Percentiles rank a stretch among this genome's conserved stretches.
phyloP scores from a whole-genome alignment of 2,888 invertebrate genomes.

The Gari tellinella region DNA sequence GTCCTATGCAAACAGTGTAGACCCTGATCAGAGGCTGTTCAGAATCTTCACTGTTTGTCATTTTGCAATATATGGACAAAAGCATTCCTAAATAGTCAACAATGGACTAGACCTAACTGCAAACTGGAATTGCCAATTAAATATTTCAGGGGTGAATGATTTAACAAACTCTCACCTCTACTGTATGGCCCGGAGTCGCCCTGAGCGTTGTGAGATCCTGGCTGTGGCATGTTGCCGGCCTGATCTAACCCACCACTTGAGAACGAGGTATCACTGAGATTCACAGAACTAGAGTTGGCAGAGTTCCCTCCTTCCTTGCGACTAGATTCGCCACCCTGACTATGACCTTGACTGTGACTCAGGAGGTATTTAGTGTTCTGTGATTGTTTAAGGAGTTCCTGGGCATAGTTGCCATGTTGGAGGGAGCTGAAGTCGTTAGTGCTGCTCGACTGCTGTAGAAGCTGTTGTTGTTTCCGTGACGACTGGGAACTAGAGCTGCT shows the following conservation, averaged over 20 bases:
- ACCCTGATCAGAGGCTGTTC: too few species aligned
- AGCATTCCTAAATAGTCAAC: too few species aligned
- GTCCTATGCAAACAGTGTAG: too few species aligned
- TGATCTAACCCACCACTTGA: constrained; percentile 71
- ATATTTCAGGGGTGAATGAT: too few species aligned
- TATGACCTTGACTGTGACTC: constrained; percentile 26
- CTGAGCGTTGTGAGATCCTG: constrained; percentile 4
- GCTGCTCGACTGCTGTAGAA: constrained; percentile 24
- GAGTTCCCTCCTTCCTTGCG: constrained; percentile 54
- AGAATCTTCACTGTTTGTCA: too few species aligned
- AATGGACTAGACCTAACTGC: too few species aligned
- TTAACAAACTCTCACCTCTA: too few species aligned
- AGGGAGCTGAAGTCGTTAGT: constrained; percentile 55
- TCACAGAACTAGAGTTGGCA: constrained; percentile 68
- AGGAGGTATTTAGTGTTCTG: constrained; percentile 80
- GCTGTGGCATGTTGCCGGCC: constrained; percentile 53
- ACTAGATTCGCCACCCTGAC: constrained; percentile 65
- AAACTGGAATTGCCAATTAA: too few species aligned
- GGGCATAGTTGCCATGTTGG: constrained; percentile 77
- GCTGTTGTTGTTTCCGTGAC: constrained; percentile 37
- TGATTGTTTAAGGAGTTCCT: constrained; percentile 79
- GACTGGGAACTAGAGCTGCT: constrained; percentile 56
- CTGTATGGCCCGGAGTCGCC: too few species aligned
- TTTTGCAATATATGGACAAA: too few species aligned
- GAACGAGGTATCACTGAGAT: constrained; percentile 75